A percentile compares a stretch with the other conserved stretches of the same genome.
These are phyloP conservation scores for Boulengeromyrus knoepffleri DNA, from an alignment of 2,113 vertebrate genomes.

Conservation along the genomic window DNA sequence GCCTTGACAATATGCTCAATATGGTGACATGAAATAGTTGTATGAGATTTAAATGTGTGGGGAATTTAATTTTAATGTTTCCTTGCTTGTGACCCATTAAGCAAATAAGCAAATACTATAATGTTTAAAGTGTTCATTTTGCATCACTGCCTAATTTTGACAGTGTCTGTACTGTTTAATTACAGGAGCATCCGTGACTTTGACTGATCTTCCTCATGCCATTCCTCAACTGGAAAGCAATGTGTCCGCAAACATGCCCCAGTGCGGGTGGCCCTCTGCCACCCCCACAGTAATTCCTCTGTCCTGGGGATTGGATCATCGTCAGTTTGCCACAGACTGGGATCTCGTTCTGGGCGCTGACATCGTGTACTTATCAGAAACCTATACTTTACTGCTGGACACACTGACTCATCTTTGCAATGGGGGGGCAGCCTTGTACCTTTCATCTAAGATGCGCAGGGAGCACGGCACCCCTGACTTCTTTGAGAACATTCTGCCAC, in stretches of 20 bases:
- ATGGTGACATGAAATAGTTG: background rate
- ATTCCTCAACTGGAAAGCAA: slow-evolving; percentile 69
- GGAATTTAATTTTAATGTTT: background rate
- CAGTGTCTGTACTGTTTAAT: background rate
- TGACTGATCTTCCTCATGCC: slow-evolving; percentile 73
- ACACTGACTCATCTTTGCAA: slow-evolving; percentile 69
- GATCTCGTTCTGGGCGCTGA: slow-evolving; percentile 75
- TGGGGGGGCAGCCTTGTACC: slow-evolving; percentile 51
- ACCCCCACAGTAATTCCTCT: slow-evolving; percentile 57
- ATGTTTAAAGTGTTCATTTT: background rate
- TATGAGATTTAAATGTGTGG: background rate
- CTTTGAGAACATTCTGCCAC: slow-evolving; percentile 58
- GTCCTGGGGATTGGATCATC: slow-evolving; percentile 71
- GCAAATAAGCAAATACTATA: background rate
- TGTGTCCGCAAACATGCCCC: slow-evolving; percentile 59
- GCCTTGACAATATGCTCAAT: background rate
- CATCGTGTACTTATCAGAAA: slow-evolving; percentile 71
- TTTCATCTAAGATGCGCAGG: slow-evolving; percentile 73
- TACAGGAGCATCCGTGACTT: slow-evolving; percentile 68
- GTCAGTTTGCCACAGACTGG: slow-evolving; percentile 64
- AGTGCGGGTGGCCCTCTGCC: slow-evolving; percentile 38
- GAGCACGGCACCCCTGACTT: slow-evolving; percentile 63
- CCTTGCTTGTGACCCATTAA: background rate
- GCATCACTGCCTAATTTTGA: background rate
- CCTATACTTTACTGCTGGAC: slow-evolving; percentile 62